Evolutionary conservation across 2,113 vertebrate species (phyloP), one percentile per base, ranked within the genome.

Genomic region (Petromus typicus): DNA sequence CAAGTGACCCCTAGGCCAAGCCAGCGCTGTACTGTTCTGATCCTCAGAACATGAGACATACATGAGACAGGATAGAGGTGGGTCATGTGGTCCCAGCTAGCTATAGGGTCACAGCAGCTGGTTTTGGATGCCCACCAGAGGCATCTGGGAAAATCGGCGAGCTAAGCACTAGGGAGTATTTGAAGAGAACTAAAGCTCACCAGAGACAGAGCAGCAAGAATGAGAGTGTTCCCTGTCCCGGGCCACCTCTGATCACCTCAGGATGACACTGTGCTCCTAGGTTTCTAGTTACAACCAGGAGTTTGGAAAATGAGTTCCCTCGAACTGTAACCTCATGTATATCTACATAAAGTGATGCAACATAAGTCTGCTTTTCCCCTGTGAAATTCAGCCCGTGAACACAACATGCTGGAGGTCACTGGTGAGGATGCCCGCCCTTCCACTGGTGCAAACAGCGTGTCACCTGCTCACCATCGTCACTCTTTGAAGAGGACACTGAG

Each of bases 301-400:
- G 11, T 10, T 59, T 45, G 23, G 56, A 34, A 27, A 92, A 40
- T 23, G 25, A 45, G 9, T 48, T n/a, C 61, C 67, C 63, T 56
- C 51, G 3, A 7, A 2, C 34, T 27, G 4, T 0, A 18, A 84
- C 23, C 59, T 22, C 0, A 7, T 40, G 5, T 59, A 2, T 22
- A 8, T n/a, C 30, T 63, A 43, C 34, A 25, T 78, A 14, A 67
- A 71, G 48, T 2, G 56, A 66, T 32, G 0, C 37, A 9, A 8
- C 27, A 32, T 2, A 56, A n/a, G 30, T n/a, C 6, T 7, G 0
- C 25, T 73, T 25, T n/a, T 67, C 40, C 25, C 0, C 51, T 48
- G 48, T 16, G 13, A 51, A 71, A 25, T 71, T 0, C 37, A 5
- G 3, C 25, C 48, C 8, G 0, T 1, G 56, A 64, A 3, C 13